A percentile compares a stretch with the other conserved stretches of the same genome.
phyloP scores from a whole-genome alignment of 2,888 invertebrate genomes.

The Diaperis boleti region DNA sequence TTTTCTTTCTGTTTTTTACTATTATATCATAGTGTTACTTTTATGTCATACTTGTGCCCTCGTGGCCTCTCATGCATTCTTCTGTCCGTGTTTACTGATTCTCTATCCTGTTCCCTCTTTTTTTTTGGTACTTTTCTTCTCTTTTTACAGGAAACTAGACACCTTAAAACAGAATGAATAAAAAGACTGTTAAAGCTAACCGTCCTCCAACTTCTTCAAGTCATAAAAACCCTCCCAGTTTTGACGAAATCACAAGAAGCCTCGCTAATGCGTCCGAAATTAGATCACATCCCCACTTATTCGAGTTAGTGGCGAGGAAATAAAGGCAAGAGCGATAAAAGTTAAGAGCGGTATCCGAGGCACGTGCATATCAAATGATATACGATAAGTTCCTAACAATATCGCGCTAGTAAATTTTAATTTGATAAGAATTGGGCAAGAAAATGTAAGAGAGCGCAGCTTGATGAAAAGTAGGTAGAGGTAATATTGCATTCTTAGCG shows the following conservation, averaged over 20 bases:
- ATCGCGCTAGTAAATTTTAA: constrained; percentile 60
- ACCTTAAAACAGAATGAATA: too few relatives aligned
- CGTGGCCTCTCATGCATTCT: too few relatives aligned
- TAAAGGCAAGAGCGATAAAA: constrained; percentile 5
- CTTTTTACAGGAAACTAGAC: too few relatives aligned
- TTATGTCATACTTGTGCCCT: too few relatives aligned
- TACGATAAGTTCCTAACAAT: constrained; percentile 47
- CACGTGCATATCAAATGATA: constrained; percentile 51
- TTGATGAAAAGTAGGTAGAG: constrained; percentile 58
- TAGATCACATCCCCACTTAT: constrained; percentile 2
- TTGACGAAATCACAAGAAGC: background rate
- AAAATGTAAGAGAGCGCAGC: constrained; percentile 52
- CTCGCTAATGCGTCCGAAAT: background rate
- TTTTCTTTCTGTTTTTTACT: too few relatives aligned
- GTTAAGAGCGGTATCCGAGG: constrained; percentile 37
- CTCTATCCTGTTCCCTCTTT: too few relatives aligned
- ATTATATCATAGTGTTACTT: too few relatives aligned
- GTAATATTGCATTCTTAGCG: constrained; percentile 64
- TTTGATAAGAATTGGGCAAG: constrained; percentile 61
- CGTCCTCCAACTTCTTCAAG: too few relatives aligned
- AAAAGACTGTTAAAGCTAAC: too few relatives aligned
- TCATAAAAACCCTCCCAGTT: too few relatives aligned
- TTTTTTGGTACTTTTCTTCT: too few relatives aligned
- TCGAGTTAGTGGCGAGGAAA: background rate
- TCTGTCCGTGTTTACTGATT: too few relatives aligned